Evolutionary conservation across 2,797 vertebrate genomes (phyloP), one percentile per base, ranked within the genome.

Genomic region (Poecile montanus): DNA sequence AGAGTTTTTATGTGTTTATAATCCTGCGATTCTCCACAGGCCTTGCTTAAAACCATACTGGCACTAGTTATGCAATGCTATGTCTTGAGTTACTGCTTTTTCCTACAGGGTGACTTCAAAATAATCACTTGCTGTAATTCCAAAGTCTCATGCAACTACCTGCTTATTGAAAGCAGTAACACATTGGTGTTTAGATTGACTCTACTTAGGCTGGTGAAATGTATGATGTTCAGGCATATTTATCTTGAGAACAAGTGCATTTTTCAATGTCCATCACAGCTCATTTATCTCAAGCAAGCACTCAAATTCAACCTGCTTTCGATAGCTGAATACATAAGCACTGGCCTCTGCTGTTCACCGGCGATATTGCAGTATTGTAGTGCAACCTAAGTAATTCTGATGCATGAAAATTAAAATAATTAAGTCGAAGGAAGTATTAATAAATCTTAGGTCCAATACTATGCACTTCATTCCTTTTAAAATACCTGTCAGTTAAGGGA

Each of bases 401-500:
- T 4, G 71, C 15, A 1, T 4, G 9, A 11, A 76, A 84, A 13
- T 42, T n/a, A 75, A 65, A 78, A 67, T 9, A 76, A 82, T 42
- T 38, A 63, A 88, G 29, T 22, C 32, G 51, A 72, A 86, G 44
- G 30, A 75, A 91, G 66, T 42, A 42, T 42, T 42, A 42, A 42
- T 54, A 85, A 85, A 57, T 61, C 16, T 83, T 70, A 68, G 36
- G 15, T 83, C 27, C 38, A 65, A 34, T 58, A 65, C 23, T 21
- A 29, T 7, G 13, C 44, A 77, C 4, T 65, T 56, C 13, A 48
- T 66, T 88, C 16, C 61, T 79, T 93, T 76, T 22, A 47, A 90
- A 74, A 67, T 96, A 98, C 98, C 98, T 98, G 97, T 98, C 98
- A 42, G 98, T 98, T 82, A 99, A 97, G 13, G 98, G 98, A 16